phyloP scores from a whole-genome alignment of 92 coral and sea anemone genomes.

The Blastomussa wellsi region DNA sequence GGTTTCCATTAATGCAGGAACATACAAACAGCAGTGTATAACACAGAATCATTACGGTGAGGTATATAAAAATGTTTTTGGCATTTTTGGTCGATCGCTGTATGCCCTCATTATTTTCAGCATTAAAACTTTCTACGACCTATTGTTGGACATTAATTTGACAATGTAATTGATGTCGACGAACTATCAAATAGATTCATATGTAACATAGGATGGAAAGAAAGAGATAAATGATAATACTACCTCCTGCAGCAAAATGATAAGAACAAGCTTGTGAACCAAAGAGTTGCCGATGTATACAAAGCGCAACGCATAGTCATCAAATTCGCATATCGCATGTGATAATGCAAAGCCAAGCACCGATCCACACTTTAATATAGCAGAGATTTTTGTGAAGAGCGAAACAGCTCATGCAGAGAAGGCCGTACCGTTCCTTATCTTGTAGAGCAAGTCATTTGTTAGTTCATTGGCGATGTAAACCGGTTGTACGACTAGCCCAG shows the following conservation, averaged over 20 bases:
- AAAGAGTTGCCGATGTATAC: not conserved
- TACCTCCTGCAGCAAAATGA: not conserved
- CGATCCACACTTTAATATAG: conserved; percentile 28
- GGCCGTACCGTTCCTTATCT: not conserved
- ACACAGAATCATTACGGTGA: not conserved
- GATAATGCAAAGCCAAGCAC: conserved; percentile 17
- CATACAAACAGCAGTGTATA: conserved; percentile 6
- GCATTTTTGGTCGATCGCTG: not conserved
- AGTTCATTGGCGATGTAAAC: not conserved
- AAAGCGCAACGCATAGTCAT: not conserved
- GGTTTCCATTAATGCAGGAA: too few relatives aligned
- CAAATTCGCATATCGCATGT: conserved; percentile 7
- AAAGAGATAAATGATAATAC: not conserved
- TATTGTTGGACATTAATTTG: not conserved
- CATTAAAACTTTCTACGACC: not conserved
- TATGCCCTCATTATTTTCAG: not conserved
- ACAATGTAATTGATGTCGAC: not conserved
- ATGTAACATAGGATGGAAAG: not conserved
- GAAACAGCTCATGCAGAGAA: not conserved
- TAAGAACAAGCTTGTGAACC: not conserved
- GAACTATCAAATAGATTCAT: not conserved
- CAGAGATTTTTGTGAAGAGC: not conserved
- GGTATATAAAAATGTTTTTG: conserved; percentile 10
- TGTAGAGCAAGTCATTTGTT: not conserved
- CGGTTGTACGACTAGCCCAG: not conserved